Conservation (phyloP, 2,888 invertebrate species). For the Sinelater perroti region DNA sequence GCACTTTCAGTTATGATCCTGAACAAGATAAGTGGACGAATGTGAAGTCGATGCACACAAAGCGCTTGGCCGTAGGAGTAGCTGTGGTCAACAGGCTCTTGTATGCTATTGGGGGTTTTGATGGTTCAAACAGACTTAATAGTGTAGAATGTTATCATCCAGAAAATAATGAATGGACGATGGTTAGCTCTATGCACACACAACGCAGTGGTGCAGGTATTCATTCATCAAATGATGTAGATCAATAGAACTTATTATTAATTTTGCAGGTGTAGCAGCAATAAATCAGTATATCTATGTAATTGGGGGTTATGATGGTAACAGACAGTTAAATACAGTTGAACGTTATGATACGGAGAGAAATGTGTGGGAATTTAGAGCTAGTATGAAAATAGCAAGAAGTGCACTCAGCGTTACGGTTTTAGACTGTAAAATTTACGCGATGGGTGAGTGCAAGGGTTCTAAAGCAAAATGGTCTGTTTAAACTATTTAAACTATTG, state of each 20-base stretch:
- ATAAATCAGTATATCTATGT: constrained; percentile 89
- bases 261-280: constrained; percentile 75
- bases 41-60: constrained; percentile 78
- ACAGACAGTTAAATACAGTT: constrained; percentile 81
- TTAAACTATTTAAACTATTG: constrained; percentile 1
- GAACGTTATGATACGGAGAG: constrained; percentile 89
- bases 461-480: background rate
- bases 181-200: constrained; percentile 79
- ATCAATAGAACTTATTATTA: background rate
- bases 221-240: background rate
- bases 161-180: constrained; percentile 89
- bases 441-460: constrained; percentile 81
- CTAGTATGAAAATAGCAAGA: constrained; percentile 80
- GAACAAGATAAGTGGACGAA: constrained; percentile 83
- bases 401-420: constrained; percentile 90
- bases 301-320: constrained; percentile 94
- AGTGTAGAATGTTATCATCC: constrained; percentile 93
- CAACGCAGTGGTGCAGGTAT: constrained; percentile 86
- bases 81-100: constrained; percentile 77
- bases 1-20: constrained; percentile 79
- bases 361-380: constrained; percentile 80
- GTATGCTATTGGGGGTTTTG: constrained; percentile 87
- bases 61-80: constrained; percentile 83
- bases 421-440: constrained; percentile 86
- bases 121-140: constrained; percentile 79